Conservation (phyloP, 1,140 invertebrate species). For the Dendrolimus kikuchii region DNA sequence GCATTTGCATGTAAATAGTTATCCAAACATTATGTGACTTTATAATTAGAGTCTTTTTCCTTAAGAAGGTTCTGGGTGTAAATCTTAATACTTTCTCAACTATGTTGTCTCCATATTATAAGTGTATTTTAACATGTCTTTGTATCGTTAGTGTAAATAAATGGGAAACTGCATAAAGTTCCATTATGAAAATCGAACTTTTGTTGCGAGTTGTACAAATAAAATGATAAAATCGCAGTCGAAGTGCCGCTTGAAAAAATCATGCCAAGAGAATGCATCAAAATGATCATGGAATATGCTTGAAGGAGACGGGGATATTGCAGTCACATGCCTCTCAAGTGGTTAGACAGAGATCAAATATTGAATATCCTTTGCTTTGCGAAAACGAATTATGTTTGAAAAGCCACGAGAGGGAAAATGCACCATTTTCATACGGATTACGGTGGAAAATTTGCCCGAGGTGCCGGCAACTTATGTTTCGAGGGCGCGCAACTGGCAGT, state of each 20-base stretch:
- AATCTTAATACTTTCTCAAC: too few relatives aligned
- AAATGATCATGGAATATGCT: constrained; percentile 68
- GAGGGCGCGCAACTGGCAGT: constrained; percentile 4
- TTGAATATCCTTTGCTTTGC: constrained; percentile 46
- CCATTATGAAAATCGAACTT: constrained; percentile 14
- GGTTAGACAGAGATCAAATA: constrained; percentile 72
- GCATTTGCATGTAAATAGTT: too few relatives aligned
- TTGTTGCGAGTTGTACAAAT: constrained; percentile 14
- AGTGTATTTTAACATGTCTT: too few relatives aligned
- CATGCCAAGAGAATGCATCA: constrained; percentile 70
- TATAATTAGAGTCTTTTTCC: too few relatives aligned
- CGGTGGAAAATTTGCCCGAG: constrained; percentile 31
- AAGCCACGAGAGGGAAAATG: constrained; percentile 30
- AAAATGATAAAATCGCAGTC: constrained; percentile 23
- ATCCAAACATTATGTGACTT: too few relatives aligned
- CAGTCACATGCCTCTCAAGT: constrained; percentile 54
- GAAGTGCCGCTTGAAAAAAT: constrained; percentile 60
- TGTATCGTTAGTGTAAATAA: too few relatives aligned
- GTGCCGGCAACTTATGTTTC: constrained; percentile 31
- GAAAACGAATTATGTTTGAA: constrained; percentile 38
- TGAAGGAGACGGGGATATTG: constrained; percentile 58
- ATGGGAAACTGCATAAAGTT: too few relatives aligned
- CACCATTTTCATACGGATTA: constrained; percentile 26
- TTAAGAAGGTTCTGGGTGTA: too few relatives aligned
- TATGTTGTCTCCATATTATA: too few relatives aligned